These are phyloP conservation scores for Merodon equestris DNA, from an alignment of 2,888 invertebrate genomes.

Conservation along the genomic window DNA sequence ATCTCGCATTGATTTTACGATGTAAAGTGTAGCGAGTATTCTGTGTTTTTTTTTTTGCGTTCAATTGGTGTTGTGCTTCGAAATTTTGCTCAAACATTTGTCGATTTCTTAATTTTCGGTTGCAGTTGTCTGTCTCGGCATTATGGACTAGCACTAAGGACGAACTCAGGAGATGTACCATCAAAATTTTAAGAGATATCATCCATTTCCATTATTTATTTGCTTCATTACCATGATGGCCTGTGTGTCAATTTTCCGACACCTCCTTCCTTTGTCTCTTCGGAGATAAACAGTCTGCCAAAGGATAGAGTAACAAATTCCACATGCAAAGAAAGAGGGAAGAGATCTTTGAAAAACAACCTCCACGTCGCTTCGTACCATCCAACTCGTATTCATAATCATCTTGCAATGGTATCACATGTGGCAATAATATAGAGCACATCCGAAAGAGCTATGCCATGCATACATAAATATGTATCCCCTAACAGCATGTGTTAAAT, in stretches of 20 bases:
- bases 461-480: conserved; percentile 17
- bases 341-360: conserved; percentile 41
- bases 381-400: conserved; percentile 43
- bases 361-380: conserved; percentile 39
- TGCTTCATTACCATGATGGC: too few relatives aligned
- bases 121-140: too few relatives aligned
- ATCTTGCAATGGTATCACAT: conserved; percentile 52
- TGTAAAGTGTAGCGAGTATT: background rate
- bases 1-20: conserved; percentile 47
- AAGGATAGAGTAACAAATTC: conserved; percentile 31
- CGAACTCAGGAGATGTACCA: too few relatives aligned
- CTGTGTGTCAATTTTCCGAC: conserved; percentile 1
- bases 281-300: conserved; percentile 11
- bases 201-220: too few relatives aligned
- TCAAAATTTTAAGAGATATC: too few relatives aligned
- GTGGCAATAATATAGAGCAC: conserved; percentile 12
- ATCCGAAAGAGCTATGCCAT: conserved; percentile 6
- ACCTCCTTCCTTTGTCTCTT: background rate
- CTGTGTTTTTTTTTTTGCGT: conserved; percentile 28
- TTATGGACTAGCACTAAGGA: too few relatives aligned
- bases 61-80: conserved; percentile 41
- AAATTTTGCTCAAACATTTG: conserved; percentile 48
- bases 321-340: conserved; percentile 55
- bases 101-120: conserved; percentile 23
- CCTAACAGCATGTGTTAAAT: conserved; percentile 59